Base-by-base conservation (phyloP, 2,797 vertebrate species). In the Schizothorax lantsangensis region DNA sequence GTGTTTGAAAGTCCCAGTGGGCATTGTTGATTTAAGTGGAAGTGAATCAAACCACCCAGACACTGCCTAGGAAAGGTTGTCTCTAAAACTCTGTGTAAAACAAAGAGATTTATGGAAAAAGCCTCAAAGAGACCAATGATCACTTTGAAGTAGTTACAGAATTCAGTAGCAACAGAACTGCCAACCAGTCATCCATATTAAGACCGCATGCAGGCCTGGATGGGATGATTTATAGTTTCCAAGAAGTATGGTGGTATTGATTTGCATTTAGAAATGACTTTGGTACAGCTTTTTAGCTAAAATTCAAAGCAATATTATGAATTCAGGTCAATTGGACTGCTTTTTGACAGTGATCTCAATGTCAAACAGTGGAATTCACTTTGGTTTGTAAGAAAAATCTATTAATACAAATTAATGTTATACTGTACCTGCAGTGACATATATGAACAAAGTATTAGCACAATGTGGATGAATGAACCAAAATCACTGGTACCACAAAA, bases 11-110 rank as follows among this genome's bases (percentile, higher is more conserved):
- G 30, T 54, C 64, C 47, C 47, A 82, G 33, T 82, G 47, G 66
- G 66, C 30, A 26, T 69, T 82, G 80, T n/a, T 82, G 79, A 68
- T 81, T 54, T 71, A 82, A 82, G 33, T 54, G 47, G 5, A 82
- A 57, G 66, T 54, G 47, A 14, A 40, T 71, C 49, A 71, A 82
- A 82, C 21, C 33, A 54, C 38, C 15, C 54, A 64, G 54, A 12
- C 38, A 19, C 38, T 79, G 38, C 38, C 4, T 43, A 64, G 38
- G 2, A 62, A 38, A 43, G 57, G 57, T 64, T 45, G 57, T 30
- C 78, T 79, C 57, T 64, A 45, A 81, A 81, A 69, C 64, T 49
- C 30, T 23, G 64, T 40, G 36, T 79, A 52, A 69, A 54, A 81
- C 14, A 54, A 71, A 71, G 33, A 52, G 14, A 71, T 47, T 36